phyloP scores from a whole-genome alignment of 1,140 invertebrate species.

The Trachymyrmex septentrionalis region DNA sequence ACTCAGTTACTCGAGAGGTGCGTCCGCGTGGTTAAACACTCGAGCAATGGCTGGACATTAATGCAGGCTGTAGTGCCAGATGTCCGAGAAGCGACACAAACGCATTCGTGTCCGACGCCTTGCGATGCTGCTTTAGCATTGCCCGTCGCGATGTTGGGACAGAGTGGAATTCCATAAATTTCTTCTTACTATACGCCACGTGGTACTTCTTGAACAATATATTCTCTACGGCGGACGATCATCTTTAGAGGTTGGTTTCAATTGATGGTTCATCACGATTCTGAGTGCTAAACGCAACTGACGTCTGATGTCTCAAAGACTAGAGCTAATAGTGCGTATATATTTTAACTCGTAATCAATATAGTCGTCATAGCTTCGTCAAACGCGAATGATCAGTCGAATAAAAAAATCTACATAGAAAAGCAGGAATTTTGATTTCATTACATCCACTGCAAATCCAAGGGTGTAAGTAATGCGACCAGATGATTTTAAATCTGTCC shows the following conservation, averaged over 20 bases:
- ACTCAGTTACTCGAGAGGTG: constrained; percentile 72
- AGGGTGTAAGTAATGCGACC: no score
- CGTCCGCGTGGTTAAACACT: constrained; percentile 75
- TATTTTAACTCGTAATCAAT: constrained; percentile 15
- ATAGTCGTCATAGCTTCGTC: neutral
- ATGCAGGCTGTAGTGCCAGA: constrained; percentile 70
- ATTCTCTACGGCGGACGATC: constrained; percentile 41
- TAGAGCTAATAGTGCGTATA: neutral
- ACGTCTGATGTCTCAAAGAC: constrained; percentile 60
- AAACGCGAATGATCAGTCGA: neutral
- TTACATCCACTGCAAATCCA: no score
- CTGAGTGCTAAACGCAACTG: constrained; percentile 18
- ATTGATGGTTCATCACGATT: constrained; percentile 12
- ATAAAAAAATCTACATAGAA: neutral
- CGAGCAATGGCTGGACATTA: constrained; percentile 72
- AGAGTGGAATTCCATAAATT: constrained; percentile 73
- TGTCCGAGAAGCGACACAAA: constrained; percentile 55
- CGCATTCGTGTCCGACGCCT: constrained; percentile 50
- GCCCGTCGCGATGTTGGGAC: constrained; percentile 33
- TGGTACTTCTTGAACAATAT: constrained; percentile 63
- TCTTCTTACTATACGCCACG: constrained; percentile 53
- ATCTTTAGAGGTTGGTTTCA: neutral
- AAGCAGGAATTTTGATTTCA: neutral
- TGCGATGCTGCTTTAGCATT: constrained; percentile 31
- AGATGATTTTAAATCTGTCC: no score